phyloP scores from a whole-genome alignment of 1,140 invertebrate genomes.

The Drosophila sturtevanti region DNA sequence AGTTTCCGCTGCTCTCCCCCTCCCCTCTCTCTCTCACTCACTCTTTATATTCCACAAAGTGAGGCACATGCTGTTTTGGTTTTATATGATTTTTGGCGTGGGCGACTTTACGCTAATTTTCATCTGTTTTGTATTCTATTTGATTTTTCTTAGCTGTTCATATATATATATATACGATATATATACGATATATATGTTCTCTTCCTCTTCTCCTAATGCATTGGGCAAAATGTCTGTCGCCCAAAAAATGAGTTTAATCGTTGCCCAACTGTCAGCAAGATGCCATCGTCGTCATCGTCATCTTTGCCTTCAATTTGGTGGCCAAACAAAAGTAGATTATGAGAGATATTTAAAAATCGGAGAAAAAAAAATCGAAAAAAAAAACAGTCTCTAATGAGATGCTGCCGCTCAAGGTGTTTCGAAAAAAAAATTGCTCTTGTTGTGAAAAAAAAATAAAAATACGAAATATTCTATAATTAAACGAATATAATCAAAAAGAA shows the following conservation, averaged over 20 bases:
- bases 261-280: conserved; percentile 40
- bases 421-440: conserved; percentile 23
- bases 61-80: conserved; percentile 45
- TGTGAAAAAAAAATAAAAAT: conserved; percentile 23
- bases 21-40: not conserved
- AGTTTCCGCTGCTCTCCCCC: conserved; percentile 32
- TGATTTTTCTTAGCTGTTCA: conserved; percentile 43
- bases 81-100: conserved; percentile 40
- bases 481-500: conserved; percentile 6
- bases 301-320: conserved; percentile 13
- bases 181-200: conserved; percentile 39
- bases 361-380: too few species aligned
- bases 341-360: conserved; percentile 24
- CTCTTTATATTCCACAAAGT: conserved; percentile 3
- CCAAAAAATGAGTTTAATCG: conserved; percentile 47
- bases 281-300: conserved; percentile 26
- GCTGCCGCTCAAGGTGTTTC: conserved; percentile 66
- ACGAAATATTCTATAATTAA: conserved; percentile 9
- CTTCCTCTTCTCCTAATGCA: conserved; percentile 44
- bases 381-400: conserved; percentile 46
- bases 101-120: conserved; percentile 61
- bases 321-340: conserved; percentile 70
- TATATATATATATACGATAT: too few species aligned
- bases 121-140: conserved; percentile 51
- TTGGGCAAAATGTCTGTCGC: conserved; percentile 42